These are phyloP conservation scores for Drosophila suboccidentalis DNA, from an alignment of 2,888 invertebrate species.

Conservation along the genomic window DNA sequence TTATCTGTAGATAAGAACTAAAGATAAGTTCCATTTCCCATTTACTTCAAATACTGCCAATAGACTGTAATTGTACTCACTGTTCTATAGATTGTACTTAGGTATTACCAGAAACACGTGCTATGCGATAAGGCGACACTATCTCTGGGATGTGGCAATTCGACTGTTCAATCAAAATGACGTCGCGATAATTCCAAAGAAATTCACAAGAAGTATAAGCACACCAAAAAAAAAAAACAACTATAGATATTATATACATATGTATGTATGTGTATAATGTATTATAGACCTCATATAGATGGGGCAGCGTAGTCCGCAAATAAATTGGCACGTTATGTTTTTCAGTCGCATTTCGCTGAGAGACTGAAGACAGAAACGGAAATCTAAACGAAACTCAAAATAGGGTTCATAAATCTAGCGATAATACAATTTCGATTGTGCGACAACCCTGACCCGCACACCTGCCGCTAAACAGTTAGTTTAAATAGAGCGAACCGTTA, in stretches of 20 bases:
- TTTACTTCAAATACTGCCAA: background rate
- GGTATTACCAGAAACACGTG: constrained; percentile 23
- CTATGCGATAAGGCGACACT: constrained; percentile 8
- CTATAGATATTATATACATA: constrained; percentile 13
- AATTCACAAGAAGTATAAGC: constrained; percentile 21
- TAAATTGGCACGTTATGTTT: constrained; percentile 62
- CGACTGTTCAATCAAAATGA: constrained; percentile 5
- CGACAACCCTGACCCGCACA: constrained; percentile 20
- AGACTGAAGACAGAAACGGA: constrained; percentile 9
- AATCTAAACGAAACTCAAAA: constrained; percentile 9
- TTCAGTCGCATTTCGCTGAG: constrained; percentile 61
- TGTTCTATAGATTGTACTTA: constrained; percentile 2
- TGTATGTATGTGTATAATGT: background rate
- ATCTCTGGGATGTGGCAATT: constrained; percentile 11
- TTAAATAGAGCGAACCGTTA: constrained; percentile 6
- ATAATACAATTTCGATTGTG: constrained; percentile 15
- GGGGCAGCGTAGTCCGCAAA: constrained; percentile 67
- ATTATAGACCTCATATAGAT: constrained; percentile 52
- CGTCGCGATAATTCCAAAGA: constrained; percentile 20
- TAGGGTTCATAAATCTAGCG: constrained; percentile 9
- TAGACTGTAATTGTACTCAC: background rate
- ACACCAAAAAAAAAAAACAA: background rate
- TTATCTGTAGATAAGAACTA: constrained; percentile 9
- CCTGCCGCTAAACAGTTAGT: background rate
- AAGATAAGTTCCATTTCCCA: constrained; percentile 10